phyloP scores from a whole-genome alignment of 2,797 vertebrate genomes.

The Characodon lateralis region DNA sequence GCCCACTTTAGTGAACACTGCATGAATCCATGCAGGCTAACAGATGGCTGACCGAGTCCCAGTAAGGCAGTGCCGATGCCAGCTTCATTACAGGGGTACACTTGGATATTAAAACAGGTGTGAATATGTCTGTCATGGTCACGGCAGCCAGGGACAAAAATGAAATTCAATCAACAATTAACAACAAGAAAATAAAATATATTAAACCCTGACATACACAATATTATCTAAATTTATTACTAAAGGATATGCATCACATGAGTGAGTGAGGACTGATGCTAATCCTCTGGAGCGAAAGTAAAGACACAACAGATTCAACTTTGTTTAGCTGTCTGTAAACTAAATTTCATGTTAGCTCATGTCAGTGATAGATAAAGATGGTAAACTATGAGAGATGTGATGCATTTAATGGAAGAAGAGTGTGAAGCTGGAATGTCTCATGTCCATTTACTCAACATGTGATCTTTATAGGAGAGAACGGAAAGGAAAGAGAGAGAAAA shows the following conservation, averaged over 20 bases:
- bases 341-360: not conserved
- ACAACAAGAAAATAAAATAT: slow-evolving; percentile 16
- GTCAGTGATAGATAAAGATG: not conserved
- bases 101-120: slow-evolving; percentile 59
- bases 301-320: not conserved
- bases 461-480: slow-evolving; percentile 70
- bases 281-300: not conserved
- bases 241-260: not conserved
- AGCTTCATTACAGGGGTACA: slow-evolving; percentile 65
- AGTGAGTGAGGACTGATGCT: not conserved
- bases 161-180: slow-evolving; percentile 30
- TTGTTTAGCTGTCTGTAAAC: slow-evolving; percentile 1
- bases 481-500: slow-evolving; percentile 52
- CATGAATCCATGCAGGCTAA: slow-evolving; percentile 64
- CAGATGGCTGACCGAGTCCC: slow-evolving; percentile 74
- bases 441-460: slow-evolving; percentile 62
- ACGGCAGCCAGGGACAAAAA: slow-evolving; percentile 24
- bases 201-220: not conserved
- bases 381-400: not conserved
- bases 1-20: slow-evolving; percentile 62
- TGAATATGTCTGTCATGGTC: slow-evolving; percentile 59
- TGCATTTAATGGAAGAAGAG: slow-evolving; percentile 25
- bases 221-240: slow-evolving; percentile 9
- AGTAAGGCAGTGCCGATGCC: slow-evolving; percentile 53
- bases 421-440: slow-evolving; percentile 41